These are phyloP conservation scores for Drosophila yooni DNA, from an alignment of 2,888 invertebrate genomes.

Conservation along the genomic window DNA sequence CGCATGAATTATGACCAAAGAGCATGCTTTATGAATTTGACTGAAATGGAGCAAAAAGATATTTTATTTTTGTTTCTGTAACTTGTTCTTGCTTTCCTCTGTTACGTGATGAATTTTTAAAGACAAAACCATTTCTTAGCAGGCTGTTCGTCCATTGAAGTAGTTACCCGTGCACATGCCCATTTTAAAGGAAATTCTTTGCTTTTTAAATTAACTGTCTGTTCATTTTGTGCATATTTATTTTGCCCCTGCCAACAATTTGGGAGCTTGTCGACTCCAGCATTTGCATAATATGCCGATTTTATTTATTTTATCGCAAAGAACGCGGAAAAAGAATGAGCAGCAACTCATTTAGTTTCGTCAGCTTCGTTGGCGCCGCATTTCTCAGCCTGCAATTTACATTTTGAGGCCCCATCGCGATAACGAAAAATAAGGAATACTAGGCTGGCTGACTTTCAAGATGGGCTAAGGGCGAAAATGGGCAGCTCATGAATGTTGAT, in stretches of 20 bases:
- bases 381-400: conserved; percentile 56
- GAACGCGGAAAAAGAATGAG: conserved; percentile 23
- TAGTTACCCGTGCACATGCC: conserved; percentile 19
- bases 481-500: conserved; percentile 12
- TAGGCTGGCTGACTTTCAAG: background rate
- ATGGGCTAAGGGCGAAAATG: conserved; percentile 1
- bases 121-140: conserved; percentile 1
- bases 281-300: conserved; percentile 78
- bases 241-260: conserved; percentile 44
- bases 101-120: conserved; percentile 27
- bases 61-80: background rate
- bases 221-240: conserved; percentile 46
- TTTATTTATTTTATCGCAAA: conserved; percentile 76
- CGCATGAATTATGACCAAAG: background rate
- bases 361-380: conserved; percentile 47
- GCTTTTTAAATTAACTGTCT: conserved; percentile 27
- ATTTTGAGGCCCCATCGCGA: conserved; percentile 33
- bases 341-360: conserved; percentile 51
- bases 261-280: conserved; percentile 2
- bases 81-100: background rate
- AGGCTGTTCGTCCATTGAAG: conserved; percentile 19
- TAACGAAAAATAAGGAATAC: conserved; percentile 14
- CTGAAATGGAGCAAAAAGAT: background rate
- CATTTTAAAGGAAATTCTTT: conserved; percentile 2
- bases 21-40: background rate